A percentile compares a stretch with the other conserved stretches of the same genome.
Evolutionary conservation across 1,140 invertebrate species (phyloP).

Genomic region (Lasaia peninsularis): DNA sequence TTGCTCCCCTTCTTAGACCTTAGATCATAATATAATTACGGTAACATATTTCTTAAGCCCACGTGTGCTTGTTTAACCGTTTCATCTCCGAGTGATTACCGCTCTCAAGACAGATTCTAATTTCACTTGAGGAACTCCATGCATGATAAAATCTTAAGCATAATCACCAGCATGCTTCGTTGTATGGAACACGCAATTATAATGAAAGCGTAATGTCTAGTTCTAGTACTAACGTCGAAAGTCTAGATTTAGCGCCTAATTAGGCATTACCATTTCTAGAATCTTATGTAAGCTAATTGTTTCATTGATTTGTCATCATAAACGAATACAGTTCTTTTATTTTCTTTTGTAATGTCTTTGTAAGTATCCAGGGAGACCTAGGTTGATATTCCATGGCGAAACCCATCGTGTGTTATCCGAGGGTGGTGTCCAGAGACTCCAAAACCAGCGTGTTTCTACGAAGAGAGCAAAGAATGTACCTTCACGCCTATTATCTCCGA

Average conservation of each 20-base stretch:
- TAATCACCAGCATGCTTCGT: constrained; percentile 19
- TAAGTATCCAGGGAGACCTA: too few relatives aligned
- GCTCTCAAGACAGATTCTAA: not conserved
- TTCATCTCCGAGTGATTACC: constrained; percentile 3
- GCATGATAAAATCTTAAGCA: constrained; percentile 12
- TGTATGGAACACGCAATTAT: constrained; percentile 25
- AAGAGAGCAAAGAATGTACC: too few relatives aligned
- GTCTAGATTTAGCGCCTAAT: constrained; percentile 9
- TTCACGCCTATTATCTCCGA: too few relatives aligned
- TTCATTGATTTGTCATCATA: not conserved
- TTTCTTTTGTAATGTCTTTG: too few relatives aligned
- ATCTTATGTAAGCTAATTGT: constrained; percentile 1
- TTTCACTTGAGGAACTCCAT: constrained; percentile 21
- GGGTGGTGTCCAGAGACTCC: too few relatives aligned
- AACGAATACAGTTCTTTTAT: too few relatives aligned
- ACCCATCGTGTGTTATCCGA: too few relatives aligned
- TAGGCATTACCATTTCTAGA: not conserved
- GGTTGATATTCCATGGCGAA: too few relatives aligned
- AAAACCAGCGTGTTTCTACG: too few relatives aligned
- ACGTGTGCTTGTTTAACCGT: not conserved
- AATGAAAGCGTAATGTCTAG: constrained; percentile 32
- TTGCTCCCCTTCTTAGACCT: too few relatives aligned
- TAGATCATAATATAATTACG: too few relatives aligned
- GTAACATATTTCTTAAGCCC: too few relatives aligned
- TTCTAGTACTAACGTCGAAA: not conserved